These are phyloP conservation scores for Chymomyza amoena DNA, from an alignment of 2,888 invertebrate genomes.

Conservation along the genomic window DNA sequence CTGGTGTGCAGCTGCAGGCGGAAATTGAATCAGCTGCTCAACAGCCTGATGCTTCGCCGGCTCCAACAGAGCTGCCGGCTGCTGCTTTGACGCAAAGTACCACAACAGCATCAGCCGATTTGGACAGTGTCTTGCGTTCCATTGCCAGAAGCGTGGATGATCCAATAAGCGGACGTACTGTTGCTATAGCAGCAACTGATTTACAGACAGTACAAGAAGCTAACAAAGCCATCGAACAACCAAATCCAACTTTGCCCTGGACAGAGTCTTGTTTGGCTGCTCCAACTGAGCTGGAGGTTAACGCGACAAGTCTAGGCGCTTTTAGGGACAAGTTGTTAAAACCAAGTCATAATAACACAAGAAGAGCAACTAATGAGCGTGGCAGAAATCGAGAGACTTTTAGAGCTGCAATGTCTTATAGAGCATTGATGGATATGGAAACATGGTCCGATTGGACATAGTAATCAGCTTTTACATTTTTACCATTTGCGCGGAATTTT, in stretches of 20 bases:
- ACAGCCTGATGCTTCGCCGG: not conserved
- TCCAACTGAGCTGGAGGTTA: not conserved
- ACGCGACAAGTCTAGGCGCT: not conserved
- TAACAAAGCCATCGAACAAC: not conserved
- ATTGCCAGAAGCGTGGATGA: slow-evolving; percentile 38
- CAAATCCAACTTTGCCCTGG: not conserved
- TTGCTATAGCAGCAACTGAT: slow-evolving; percentile 17
- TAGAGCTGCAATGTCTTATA: not conserved
- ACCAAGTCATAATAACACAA: not conserved
- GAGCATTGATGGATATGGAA: not conserved
- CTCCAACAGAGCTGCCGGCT: no score
- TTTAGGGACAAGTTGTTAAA: not conserved
- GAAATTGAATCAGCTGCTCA: not conserved
- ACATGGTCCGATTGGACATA: not conserved
- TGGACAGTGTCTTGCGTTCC: slow-evolving; percentile 25
- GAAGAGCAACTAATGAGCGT: not conserved
- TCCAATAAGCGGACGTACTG: slow-evolving; percentile 41
- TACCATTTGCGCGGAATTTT: no score
- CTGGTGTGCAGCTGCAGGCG: not conserved
- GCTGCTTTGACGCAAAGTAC: not conserved
- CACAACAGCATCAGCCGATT: not conserved
- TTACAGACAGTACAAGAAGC: not conserved
- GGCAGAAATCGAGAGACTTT: not conserved
- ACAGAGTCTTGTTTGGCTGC: not conserved
- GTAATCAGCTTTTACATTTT: no score